Evolutionary conservation across 1,140 invertebrate genomes (phyloP), one percentile per base, ranked within the genome.

Genomic region (Drosophila tropicalis): DNA sequence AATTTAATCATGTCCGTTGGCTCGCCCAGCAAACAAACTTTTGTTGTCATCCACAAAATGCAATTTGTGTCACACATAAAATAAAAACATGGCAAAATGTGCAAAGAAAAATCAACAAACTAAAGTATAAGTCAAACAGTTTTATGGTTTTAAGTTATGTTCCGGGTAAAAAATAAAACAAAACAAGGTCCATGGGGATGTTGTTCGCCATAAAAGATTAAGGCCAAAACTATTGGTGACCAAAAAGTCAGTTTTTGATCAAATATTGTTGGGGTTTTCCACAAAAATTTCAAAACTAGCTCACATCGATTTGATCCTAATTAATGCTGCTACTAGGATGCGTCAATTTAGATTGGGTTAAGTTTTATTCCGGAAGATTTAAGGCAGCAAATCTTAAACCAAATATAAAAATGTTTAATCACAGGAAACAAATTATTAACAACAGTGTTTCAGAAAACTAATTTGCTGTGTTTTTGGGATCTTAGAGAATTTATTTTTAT

Each of bases 1-100:
- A 86, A 86, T 86, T 87, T 86, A 86, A 86, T 87, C 82, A 87
- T 87, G 72, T 79, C 44, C 83, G 83, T 70, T 79, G 72, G 70
- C 76, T 68, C 73, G 75, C 40, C 75, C 82, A 51, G 39, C 51
- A 40, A 70, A 55, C 34, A 77, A 47, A 79, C 76, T 81, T 82
- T 76, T 82, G 82, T 85, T 85, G 82, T 79, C 83, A 83, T 77
- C 79, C 76, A 67, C 83, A 87, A 56, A 86, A 86, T 86, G 83
- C 83, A 86, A 86, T 87, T 87, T 87, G 72, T 75, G 83, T 69
- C 83, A 73, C 69, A 86, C 69, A 86, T 77, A 72, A 82, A 47
- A 47, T 17, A 71, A 77, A 87, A 86, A 79, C 66, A 66, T 25
- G 44, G 65, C 65, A 77, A 79, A 69, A 57, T 34, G n/a, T 47